Conservation (phyloP, 2,888 invertebrate genomes). For the Habrosyne pyritoides region DNA sequence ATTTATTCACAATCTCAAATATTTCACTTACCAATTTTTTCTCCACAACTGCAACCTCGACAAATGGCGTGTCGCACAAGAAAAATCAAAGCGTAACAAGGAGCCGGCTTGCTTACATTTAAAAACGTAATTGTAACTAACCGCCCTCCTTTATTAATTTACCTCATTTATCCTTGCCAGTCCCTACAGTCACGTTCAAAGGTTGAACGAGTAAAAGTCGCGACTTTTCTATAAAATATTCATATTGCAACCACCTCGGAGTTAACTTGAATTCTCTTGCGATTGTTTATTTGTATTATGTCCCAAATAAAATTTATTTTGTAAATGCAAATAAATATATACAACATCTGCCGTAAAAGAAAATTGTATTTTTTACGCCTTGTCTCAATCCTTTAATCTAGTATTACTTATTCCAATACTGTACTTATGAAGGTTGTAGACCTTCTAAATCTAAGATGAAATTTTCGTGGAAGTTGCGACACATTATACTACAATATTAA, state of each 20-base stretch:
- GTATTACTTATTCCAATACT: too few relatives aligned
- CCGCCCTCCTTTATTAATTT: conserved; percentile 81
- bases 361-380: too few relatives aligned
- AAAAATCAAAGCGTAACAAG: conserved; percentile 79
- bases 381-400: too few relatives aligned
- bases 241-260: conserved; percentile 53
- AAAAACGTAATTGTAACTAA: conserved; percentile 83
- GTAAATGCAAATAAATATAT: too few relatives aligned
- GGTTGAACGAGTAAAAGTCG: conserved; percentile 56
- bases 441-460: too few relatives aligned
- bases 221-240: conserved; percentile 68
- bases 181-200: conserved; percentile 62
- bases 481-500: too few relatives aligned
- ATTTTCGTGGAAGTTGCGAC: too few relatives aligned
- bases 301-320: neutral
- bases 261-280: conserved; percentile 36
- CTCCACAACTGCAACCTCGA: conserved; percentile 38
- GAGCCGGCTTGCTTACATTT: conserved; percentile 79
- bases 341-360: neutral
- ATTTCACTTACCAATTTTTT: conserved; percentile 40
- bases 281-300: conserved; percentile 47
- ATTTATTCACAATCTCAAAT: conserved; percentile 17
- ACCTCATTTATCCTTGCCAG: conserved; percentile 73
- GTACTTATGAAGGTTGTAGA: too few relatives aligned
- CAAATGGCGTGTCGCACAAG: conserved; percentile 79